Evolutionary conservation across 2,113 vertebrate species (phyloP).

Genomic region (Psephotus haematonotus): DNA sequence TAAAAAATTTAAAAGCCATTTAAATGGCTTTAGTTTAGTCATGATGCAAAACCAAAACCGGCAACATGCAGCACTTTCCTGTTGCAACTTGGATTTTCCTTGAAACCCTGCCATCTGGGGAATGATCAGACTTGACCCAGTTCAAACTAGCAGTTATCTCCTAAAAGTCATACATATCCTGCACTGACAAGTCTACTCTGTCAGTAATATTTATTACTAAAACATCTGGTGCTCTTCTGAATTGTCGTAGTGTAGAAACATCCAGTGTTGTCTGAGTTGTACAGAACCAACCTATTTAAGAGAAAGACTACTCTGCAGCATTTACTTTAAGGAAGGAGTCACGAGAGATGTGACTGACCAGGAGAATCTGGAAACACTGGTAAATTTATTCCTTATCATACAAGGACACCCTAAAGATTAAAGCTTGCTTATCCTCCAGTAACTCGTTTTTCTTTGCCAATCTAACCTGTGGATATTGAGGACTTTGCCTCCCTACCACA

Average conservation of each 20-base stretch:
- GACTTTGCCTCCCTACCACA: neutral
- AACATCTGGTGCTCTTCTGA: neutral
- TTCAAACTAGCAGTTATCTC: neutral
- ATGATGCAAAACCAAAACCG: neutral
- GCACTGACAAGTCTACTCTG: neutral
- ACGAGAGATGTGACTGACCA: neutral
- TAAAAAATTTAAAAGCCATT: too few relatives aligned
- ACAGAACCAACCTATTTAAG: neutral
- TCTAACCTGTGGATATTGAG: neutral
- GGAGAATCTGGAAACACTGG: neutral
- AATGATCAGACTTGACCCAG: neutral
- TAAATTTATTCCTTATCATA: neutral
- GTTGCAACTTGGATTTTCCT: conserved; percentile 2
- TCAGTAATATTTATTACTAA: neutral
- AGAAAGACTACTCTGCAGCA: neutral
- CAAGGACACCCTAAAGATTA: neutral
- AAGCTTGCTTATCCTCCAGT: neutral
- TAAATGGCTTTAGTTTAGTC: neutral
- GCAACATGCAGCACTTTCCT: neutral
- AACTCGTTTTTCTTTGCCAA: neutral
- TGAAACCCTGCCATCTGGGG: neutral
- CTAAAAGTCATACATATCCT: neutral
- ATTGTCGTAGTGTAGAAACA: neutral
- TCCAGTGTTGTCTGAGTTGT: neutral
- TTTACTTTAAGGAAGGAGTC: neutral